These are phyloP conservation scores for Pterocles gutturalis DNA, from an alignment of 2,113 vertebrate genomes.

Conservation along the genomic window DNA sequence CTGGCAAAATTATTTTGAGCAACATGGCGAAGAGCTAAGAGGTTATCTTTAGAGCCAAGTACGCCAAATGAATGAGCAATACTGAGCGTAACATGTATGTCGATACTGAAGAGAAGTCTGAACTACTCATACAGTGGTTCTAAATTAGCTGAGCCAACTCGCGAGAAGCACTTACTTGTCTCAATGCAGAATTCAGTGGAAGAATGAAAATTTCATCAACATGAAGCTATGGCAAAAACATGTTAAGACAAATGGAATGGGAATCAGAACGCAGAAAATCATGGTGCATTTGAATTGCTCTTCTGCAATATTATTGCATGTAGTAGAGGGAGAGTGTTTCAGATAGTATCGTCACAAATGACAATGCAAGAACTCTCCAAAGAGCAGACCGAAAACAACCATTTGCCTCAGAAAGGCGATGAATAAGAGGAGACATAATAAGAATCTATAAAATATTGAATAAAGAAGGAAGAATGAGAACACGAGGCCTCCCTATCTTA, in stretches of 20 bases:
- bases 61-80: background rate
- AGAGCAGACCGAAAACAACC: background rate
- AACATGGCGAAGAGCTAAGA: background rate
- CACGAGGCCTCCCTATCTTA: background rate
- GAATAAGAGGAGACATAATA: background rate
- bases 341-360: background rate
- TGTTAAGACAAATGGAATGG: background rate
- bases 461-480: constrained; percentile 24
- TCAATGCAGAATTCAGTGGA: background rate
- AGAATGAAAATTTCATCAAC: background rate
- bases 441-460: constrained; percentile 50
- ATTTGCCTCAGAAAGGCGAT: background rate
- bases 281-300: background rate
- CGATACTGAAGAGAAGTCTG: background rate
- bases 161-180: background rate
- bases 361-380: background rate
- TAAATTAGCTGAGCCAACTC: background rate
- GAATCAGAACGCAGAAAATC: background rate
- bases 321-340: background rate
- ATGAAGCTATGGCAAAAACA: background rate
- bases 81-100: background rate
- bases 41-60: background rate
- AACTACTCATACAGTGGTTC: background rate
- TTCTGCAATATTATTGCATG: background rate
- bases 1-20: constrained; percentile 1